Evolutionary conservation across 2,113 vertebrate species (phyloP).

Genomic region (Carassius gibelio): DNA sequence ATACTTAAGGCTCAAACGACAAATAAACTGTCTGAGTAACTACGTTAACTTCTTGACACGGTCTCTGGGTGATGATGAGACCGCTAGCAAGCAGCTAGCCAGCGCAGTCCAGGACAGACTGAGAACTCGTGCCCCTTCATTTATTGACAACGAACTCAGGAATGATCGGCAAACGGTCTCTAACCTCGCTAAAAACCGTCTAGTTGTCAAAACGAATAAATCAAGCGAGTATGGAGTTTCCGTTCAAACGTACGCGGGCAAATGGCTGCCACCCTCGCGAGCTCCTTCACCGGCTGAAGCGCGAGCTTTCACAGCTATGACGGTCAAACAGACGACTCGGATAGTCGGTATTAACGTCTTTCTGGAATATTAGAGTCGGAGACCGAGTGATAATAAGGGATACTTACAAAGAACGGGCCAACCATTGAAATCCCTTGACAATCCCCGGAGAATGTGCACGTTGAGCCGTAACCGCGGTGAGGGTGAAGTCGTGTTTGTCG

Average conservation of each 20-base stretch:
- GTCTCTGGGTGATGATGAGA: background rate
- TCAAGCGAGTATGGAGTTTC: background rate
- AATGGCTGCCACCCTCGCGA: slow-evolving; percentile 56
- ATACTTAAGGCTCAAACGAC: background rate
- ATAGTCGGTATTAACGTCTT: background rate
- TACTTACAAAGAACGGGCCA: slow-evolving; percentile 80
- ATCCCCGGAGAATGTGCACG: slow-evolving; percentile 76
- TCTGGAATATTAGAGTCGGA: background rate
- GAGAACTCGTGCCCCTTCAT: background rate
- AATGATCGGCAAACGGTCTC: background rate
- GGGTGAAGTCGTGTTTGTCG: slow-evolving; percentile 57
- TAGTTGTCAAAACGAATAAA: background rate
- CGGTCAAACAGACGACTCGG: background rate
- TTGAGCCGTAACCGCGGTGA: slow-evolving; percentile 68
- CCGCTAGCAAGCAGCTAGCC: slow-evolving; percentile 22
- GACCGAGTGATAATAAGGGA: fast-evolving
- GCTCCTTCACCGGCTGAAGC: slow-evolving; percentile 33
- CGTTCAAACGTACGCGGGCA: slow-evolving; percentile 45
- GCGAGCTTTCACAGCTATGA: background rate
- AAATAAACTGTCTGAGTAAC: background rate
- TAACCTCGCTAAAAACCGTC: background rate
- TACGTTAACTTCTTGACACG: slow-evolving; percentile 12
- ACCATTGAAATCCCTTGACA: slow-evolving; percentile 84
- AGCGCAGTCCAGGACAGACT: background rate
- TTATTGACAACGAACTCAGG: background rate